Evolutionary conservation across 2,888 invertebrate genomes (phyloP), one percentile per base, ranked within the genome.

Genomic region (Cistogaster globosa): DNA sequence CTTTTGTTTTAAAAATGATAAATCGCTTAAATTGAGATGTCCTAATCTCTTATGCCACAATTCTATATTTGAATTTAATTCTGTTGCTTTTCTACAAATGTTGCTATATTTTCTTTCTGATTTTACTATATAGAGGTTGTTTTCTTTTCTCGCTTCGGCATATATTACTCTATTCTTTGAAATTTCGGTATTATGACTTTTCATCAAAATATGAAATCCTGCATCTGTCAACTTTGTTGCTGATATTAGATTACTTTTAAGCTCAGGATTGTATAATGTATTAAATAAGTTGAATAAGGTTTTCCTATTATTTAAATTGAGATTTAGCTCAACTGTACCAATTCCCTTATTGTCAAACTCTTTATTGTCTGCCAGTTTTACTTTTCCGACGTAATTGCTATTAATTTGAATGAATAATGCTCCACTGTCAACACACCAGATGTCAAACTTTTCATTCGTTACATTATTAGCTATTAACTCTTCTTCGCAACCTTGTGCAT

Each of bases 391-490:
- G 38, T 71, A 67, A 51, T 51, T 9, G 26, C 1, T 26, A 67
- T 67, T 36, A 14, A 67, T 67, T 53, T 68, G 6, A 32, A 32
- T 8, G 32, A 32, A 32, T 32, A 32, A 32, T 32, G 8, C 32
- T 7, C 71, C 62, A 79, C 71, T 79, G 9, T 71, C 62, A 32
- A 79, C 18, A 36, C 60, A 71, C 79, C 71, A 71, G 7, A 62
- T 36, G 22, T 74, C 51, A 38, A 53, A 68, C 6, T 36, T 20
- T 8, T 38, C 8, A 68, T 38, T 51, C 11, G 3, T 20, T 1
- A 20, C 38, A 38, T 2, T 20, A 20, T 38, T 55, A 18, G 12
- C 26, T 26, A 11, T 32, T 16, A 20, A 14, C 26, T 26, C 26
- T 22, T 55, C 36, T 16, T 68, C 8, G 16, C 53, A 68, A 38